Base-by-base conservation (phyloP, 2,113 vertebrate species). In the Chloropsis cyanopogon region DNA sequence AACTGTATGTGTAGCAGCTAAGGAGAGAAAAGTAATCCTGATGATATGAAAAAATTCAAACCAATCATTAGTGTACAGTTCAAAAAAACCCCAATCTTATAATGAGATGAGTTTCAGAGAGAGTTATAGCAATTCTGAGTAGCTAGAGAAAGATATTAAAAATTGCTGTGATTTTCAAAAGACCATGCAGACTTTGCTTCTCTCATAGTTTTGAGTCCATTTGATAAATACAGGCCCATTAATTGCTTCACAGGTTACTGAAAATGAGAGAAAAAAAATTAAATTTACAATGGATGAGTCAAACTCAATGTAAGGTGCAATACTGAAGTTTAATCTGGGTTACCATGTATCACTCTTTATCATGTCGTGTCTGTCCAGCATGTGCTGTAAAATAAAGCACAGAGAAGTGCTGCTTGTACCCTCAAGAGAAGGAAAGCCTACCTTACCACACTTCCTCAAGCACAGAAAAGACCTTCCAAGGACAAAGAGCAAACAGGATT, bases 1-100 rank as follows among this genome's bases (percentile, higher is more conserved):
- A 77, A 66, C 16, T 73, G 14, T 14, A 18, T 1, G 1, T 41
- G 35, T 23, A 49, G 21, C 28, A 91, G 25, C 42, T 63, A 77
- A 59, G 9, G 14, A 93, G 7, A 70, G 29, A 77, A 82, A 28
- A 92, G 33, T 21, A 53, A 50, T 39, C 28, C 29, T 4, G 3
- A 88, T 61, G 24, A 26, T 37, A 73, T 10, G 4, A 76, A 90
- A 33, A 93, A 82, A 77, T 29, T 29, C 37, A 80, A 94, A 82
- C 31, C 12, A 50, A 77, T 39, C 31, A 56, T 44, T n/a, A 73
- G 44, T 24, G 54, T 29, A 82, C 16, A 69, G 42, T 8, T 63
- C 31, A 63, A 82, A 50, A 71, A 35, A 5, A 0, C 1, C 6
- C 4, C 5, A 22, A 16, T 17, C 9, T 50, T 35, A 28, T 7